Conservation (phyloP, 2,888 invertebrate species). For the Malachius bipustulatus region DNA sequence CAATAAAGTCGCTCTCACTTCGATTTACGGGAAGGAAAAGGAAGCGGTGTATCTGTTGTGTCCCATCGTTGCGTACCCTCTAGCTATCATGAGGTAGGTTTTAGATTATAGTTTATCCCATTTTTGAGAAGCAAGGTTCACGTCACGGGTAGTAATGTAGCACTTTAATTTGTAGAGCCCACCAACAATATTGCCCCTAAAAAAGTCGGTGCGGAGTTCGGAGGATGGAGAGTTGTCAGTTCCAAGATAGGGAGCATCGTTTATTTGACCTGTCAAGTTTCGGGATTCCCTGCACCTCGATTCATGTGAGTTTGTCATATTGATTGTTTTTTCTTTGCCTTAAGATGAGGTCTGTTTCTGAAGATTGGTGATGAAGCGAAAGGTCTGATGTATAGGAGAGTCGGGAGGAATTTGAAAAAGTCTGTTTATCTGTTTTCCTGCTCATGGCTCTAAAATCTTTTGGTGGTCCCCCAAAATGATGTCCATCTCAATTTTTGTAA, state of each 20-base stretch:
- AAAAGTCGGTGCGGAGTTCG: constrained; percentile 44
- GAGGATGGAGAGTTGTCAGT: constrained; percentile 50
- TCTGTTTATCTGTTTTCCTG: too few species aligned
- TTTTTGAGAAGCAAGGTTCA: constrained; percentile 5
- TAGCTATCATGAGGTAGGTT: constrained; percentile 34
- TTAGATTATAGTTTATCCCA: constrained; percentile 10
- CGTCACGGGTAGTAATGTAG: not conserved
- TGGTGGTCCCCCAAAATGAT: too few species aligned
- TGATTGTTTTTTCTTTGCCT: constrained; percentile 20
- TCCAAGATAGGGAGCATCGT: constrained; percentile 41
- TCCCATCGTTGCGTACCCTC: constrained; percentile 35
- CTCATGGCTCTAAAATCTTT: too few species aligned
- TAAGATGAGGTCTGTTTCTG: not conserved
- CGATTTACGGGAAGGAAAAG: constrained; percentile 36
- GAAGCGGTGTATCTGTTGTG: constrained; percentile 41
- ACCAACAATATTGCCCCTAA: constrained; percentile 51
- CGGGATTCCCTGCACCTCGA: constrained; percentile 55
- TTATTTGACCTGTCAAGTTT: constrained; percentile 52
- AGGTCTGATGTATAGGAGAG: too few species aligned
- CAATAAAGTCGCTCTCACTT: constrained; percentile 40
- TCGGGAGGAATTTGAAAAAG: too few species aligned
- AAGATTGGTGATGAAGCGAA: too few species aligned
- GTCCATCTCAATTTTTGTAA: too few species aligned
- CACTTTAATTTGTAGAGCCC: constrained; percentile 33
- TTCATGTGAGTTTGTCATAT: constrained; percentile 52